Evolutionary conservation across 2,113 vertebrate genomes (phyloP), one percentile per base, ranked within the genome.

Genomic region (Anguilla japonica): DNA sequence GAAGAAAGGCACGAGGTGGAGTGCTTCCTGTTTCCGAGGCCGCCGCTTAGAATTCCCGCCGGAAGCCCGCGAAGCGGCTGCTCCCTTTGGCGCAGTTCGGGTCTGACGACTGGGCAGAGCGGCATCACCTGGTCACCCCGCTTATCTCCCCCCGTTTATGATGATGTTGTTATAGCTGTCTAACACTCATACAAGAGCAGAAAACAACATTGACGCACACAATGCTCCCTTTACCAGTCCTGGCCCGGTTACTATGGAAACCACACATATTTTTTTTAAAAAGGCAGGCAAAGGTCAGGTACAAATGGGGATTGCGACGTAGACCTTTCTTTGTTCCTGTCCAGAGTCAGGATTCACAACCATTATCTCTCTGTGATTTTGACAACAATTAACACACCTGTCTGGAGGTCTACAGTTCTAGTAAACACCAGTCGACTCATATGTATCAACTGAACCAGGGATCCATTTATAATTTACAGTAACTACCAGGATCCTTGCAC

Each of bases 191-290:
- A 83, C 22, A 57, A 13, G 81, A 56, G 16, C 18, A 18, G 34
- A 83, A 87, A 41, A 43, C 50, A 67, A 75, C 26, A 53, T 13
- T 57, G 34, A 75, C n/a, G 82, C 43, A 83, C 43, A 79, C 71
- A 83, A 56, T 57, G 43, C 15, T 29, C 81, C 50, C 82, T 83
- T 78, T 57, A 87, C 75, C 81, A 83, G 40, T 79, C 82, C 86
- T 26, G 75, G 67, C 39, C 43, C 3, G 29, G 86, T 87, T 83
- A 56, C 86, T 79, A 87, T 87, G 26, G 86, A 71, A 57, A 87
- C 86, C 43, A 56, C 60, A 46, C 41, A 83, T 18, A 29, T 7
- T 39, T 57, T 57, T n/a, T 16, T 26, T 56, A 43, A 53, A 81
- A 50, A 83, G 39, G 7, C 14, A 20, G 53, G 14, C n/a, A 60